Conservation (phyloP, 2,113 vertebrate genomes). For the Crocuta crocuta region DNA sequence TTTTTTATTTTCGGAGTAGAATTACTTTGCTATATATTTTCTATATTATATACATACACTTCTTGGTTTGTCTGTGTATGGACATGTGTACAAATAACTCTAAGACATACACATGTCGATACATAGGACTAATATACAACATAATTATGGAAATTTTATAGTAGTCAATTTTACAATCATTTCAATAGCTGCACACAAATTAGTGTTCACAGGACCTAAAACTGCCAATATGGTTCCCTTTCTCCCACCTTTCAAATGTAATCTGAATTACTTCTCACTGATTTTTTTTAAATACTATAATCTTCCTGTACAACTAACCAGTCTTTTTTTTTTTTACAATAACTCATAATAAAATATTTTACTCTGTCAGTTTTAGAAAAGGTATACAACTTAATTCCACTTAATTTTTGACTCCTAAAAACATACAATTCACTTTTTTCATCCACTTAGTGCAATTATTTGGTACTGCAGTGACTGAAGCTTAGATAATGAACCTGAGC, state of each 20-base stretch:
- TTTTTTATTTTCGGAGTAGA: constrained; percentile 85
- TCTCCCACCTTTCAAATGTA: not conserved
- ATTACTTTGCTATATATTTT: constrained; percentile 84
- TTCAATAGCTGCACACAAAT: constrained; percentile 82
- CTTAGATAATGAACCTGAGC: constrained; percentile 69
- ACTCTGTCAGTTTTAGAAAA: constrained; percentile 74
- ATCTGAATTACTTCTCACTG: constrained; percentile 46
- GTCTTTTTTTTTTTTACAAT: constrained; percentile 52
- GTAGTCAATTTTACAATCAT: constrained; percentile 82
- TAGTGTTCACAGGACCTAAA: constrained; percentile 81
- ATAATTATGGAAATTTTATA: constrained; percentile 77
- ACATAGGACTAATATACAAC: constrained; percentile 80
- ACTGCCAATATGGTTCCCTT: constrained; percentile 55
- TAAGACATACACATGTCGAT: constrained; percentile 83
- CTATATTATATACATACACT: constrained; percentile 81
- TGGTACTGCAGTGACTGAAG: constrained; percentile 70
- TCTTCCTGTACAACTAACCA: constrained; percentile 60
- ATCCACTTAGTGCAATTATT: constrained; percentile 68
- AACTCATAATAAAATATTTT: constrained; percentile 78
- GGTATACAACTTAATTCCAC: constrained; percentile 55
- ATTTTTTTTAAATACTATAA: constrained; percentile 54
- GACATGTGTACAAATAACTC: constrained; percentile 79
- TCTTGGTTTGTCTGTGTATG: constrained; percentile 70
- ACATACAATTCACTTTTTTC: constrained; percentile 46
- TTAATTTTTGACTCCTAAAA: constrained; percentile 44